Conservation (phyloP, 53 echinoderm and acorn worm genomes). For the Patiria pectinifera region DNA sequence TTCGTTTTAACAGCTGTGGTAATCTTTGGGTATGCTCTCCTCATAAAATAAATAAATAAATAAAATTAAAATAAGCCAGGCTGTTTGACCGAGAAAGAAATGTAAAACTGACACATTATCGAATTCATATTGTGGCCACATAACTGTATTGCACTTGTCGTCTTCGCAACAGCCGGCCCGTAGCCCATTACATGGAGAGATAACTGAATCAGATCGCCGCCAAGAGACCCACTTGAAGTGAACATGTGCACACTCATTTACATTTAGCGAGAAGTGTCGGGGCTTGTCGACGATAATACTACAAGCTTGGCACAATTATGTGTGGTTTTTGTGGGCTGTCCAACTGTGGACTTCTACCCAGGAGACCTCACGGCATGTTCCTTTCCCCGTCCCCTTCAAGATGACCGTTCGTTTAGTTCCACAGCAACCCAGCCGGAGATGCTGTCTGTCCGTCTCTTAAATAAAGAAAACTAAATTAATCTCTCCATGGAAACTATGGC, state of each 20-base stretch:
- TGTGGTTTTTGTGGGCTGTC: constrained; percentile 3
- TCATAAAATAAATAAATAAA: too few relatives aligned
- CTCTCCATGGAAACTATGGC: constrained; percentile 61
- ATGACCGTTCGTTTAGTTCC: not conserved
- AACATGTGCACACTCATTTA: constrained; percentile 27
- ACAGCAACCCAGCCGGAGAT: not conserved
- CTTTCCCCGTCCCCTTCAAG: not conserved
- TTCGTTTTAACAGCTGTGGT: too few relatives aligned
- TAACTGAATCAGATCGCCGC: not conserved
- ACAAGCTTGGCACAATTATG: constrained; percentile 25
- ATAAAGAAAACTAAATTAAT: constrained; percentile 55
- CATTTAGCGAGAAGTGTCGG: constrained; percentile 37
- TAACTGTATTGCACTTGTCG: too few relatives aligned
- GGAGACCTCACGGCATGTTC: not conserved
- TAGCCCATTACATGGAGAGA: not conserved
- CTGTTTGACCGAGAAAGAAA: too few relatives aligned
- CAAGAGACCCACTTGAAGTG: not conserved
- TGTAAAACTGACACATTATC: too few relatives aligned
- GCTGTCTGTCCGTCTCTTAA: not conserved
- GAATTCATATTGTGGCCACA: too few relatives aligned
- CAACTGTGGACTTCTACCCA: not conserved
- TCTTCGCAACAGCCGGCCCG: not conserved
- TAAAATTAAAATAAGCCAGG: too few relatives aligned
- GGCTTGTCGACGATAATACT: not conserved
- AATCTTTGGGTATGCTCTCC: too few relatives aligned